Base-by-base conservation (phyloP, 2,797 vertebrate species). In the Sitta carolinensis region DNA sequence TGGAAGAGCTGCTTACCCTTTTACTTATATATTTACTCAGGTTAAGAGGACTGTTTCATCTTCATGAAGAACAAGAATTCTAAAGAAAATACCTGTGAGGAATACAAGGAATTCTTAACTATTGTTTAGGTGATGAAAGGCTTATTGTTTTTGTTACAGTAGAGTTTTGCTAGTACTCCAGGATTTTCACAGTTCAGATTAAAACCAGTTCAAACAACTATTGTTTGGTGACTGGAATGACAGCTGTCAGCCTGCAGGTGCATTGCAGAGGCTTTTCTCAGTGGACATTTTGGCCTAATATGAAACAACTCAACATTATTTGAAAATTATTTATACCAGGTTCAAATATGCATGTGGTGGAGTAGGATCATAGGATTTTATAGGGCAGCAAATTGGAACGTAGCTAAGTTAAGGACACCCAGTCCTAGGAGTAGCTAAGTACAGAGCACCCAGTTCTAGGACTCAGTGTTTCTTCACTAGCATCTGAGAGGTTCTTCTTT, bases 401-500 rank as follows among this genome's bases (percentile, higher is more conserved):
- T 32, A 21, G 3, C 11, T 74, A 47, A 20, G 9, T 72, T 8
- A 67, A 78, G 16, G 5, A 9, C 51, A 63, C 18, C 0, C 1
- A 80, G 20, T 32, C 74, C 30, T 21, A 21, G 29, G 25, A 68
- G n/a, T n/a, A n/a, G n/a, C n/a, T n/a, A n/a, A n/a, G n/a, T 32
- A 52, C 0, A 1, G 29, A 5, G 16, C 51, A 63, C 18, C 0
- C 1, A 80, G 20, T 32, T 77, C 30, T 21, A 21, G 29, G 25
- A 68, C 8, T 10, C 13, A 20, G 9, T 4, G 7, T 67, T 84
- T 74, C n/a, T 88, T 63, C 38, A 30, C 5, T 27, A 47, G 5
- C 18, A 78, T 25, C 7, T 8, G 16, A 52, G 38, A 78, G 4
- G 7, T 68, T 82, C 17, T 21, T 16, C 4, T 77, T 58, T 21